These are phyloP conservation scores for Alcedo quadribrachys DNA, from an alignment of 2,797 vertebrate genomes.

Conservation along the genomic window DNA sequence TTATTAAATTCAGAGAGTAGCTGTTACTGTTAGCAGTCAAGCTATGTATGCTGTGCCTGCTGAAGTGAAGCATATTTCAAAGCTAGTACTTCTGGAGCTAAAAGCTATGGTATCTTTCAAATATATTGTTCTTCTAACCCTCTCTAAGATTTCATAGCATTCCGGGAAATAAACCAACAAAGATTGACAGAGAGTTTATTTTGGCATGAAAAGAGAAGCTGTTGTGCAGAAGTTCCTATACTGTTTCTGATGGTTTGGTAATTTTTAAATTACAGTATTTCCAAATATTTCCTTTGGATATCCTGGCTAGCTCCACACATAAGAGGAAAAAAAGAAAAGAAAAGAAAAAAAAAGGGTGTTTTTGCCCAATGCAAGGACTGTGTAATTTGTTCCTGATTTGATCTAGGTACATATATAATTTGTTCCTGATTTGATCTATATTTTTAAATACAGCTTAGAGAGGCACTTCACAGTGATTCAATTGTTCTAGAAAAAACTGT, in stretches of 20 bases:
- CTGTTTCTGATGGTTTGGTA: neutral
- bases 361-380: neutral
- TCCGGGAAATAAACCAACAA: slow-evolving; percentile 28
- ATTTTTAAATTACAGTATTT: neutral
- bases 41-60: neutral
- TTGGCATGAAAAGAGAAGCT: neutral
- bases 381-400: neutral
- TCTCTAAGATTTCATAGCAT: neutral
- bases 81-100: neutral
- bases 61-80: neutral
- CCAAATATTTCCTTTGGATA: neutral
- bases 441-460: neutral
- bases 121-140: neutral
- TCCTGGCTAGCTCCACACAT: neutral
- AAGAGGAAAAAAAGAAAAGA: neutral
- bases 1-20: neutral
- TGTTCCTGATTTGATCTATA: neutral
- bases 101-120: neutral
- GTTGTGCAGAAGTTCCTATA: neutral
- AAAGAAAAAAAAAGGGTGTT: neutral
- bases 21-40: neutral
- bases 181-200: slow-evolving; percentile 13
- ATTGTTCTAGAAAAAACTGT: neutral
- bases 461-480: neutral
- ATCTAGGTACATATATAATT: neutral